Base-by-base conservation (phyloP, 2,888 invertebrate species). In the Himalopsyche tibetana region DNA sequence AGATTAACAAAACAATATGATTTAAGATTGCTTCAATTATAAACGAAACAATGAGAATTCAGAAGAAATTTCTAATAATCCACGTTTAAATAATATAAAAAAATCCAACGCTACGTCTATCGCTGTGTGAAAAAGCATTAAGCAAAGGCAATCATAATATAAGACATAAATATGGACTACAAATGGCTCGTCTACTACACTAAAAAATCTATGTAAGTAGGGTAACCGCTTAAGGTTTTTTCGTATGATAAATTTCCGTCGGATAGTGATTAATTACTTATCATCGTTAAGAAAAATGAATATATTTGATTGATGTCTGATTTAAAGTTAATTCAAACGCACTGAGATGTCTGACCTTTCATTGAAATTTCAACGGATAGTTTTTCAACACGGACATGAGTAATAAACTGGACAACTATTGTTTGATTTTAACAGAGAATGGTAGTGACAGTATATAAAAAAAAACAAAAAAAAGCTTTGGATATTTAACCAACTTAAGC, bases 191-290 rank as follows among this genome's bases (percentile, higher is more conserved):
- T 19, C 28, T 19, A 63, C 9, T 19, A 19, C 28, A 28, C 28
- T 19, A 63, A 63, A 63, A 56, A 63, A 63, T 63, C 63, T 51
- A 42, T 56, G 63, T 83, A 56, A 83, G 83, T 83, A 56, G 83
- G 56, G 56, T 83, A 83, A 83, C 83, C 56, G 63, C 55, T 83
- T 28, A 63, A 36, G 6, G 38, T 38, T 36, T 63, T 56, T 63
- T 63, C 19, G 28, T 63, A 3, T 63, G 19, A 19, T 19, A 63
- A 63, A 19, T 63, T 19, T 63, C 19, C 63, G 0, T 63, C 19
- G 28, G 28, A 28, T 56, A 36, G n/a, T 83, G 83, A 83, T 83
- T 83, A 63, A 83, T 63, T 63, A 19, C 63, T 19, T 19, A 19
- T n/a, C 19, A 28, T 19, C 19, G 63, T 63, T 15, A 19, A 19